phyloP scores from a whole-genome alignment of 37 sponge, comb jelly and placozoan species.

The Beroe ovata region DNA sequence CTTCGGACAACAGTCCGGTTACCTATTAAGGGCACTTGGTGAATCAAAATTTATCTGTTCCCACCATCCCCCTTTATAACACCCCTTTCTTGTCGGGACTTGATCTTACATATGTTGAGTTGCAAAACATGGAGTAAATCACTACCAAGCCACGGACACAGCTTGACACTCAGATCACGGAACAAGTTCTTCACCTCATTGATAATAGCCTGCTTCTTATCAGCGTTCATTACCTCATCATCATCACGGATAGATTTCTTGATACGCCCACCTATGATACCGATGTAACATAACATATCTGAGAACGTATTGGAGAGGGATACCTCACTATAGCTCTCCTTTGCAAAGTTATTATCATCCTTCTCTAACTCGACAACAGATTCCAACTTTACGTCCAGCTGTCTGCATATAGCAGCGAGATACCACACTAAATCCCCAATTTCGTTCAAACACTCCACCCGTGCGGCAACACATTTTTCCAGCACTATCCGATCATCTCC shows the following conservation, averaged over 20 bases:
- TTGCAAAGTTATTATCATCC: neutral
- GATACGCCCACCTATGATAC: neutral
- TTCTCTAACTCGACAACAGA: neutral
- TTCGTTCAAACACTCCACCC: neutral
- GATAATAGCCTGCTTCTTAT: constrained; percentile 10
- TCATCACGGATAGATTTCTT: constrained; percentile 59
- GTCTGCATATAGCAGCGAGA: neutral
- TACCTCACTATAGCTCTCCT: too few relatives aligned
- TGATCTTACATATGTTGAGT: neutral
- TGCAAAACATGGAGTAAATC: constrained; percentile 1
- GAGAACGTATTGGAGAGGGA: neutral
- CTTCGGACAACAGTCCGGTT: too few relatives aligned
- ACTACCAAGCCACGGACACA: neutral
- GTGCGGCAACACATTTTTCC: neutral
- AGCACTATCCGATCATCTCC: neutral
- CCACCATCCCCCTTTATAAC: constrained; percentile 48
- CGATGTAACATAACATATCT: neutral
- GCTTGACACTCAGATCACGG: neutral
- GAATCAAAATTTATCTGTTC: constrained; percentile 27
- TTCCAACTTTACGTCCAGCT: neutral
- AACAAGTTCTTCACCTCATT: neutral
- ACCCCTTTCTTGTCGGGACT: constrained; percentile 9
- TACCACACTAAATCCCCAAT: constrained; percentile 49
- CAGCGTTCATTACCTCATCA: neutral
- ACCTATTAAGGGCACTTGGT: too few relatives aligned